Evolutionary conservation across 2,797 vertebrate species (phyloP).

Genomic region (Uromys caudimaculatus): DNA sequence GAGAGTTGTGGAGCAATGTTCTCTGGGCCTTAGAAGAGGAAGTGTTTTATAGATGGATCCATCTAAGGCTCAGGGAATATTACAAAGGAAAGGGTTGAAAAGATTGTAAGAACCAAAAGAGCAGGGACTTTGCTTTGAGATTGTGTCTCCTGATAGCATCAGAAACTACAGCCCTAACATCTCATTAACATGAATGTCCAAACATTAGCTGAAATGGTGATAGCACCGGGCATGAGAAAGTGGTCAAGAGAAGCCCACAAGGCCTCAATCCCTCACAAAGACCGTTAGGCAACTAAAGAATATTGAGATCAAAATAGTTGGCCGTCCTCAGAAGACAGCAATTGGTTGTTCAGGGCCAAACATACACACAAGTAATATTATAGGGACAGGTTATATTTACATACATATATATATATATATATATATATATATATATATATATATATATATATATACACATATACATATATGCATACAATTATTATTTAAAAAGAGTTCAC

Average conservation of each 20-base stretch:
- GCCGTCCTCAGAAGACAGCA: background rate
- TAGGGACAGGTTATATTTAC: background rate
- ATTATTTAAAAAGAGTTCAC: background rate
- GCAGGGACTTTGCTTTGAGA: background rate
- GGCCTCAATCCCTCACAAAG: background rate
- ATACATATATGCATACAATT: background rate
- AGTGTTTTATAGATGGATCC: too few relatives aligned
- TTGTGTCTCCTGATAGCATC: background rate
- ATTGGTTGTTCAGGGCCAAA: background rate
- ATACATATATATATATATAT: too few relatives aligned
- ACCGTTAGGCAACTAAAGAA: too few relatives aligned
- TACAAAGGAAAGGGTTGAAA: background rate
- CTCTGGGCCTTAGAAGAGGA: too few relatives aligned
- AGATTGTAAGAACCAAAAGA: background rate
- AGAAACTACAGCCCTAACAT: background rate
- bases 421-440: too few relatives aligned
- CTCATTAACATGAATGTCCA: background rate
- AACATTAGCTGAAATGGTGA: background rate
- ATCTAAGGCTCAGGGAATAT: background rate
- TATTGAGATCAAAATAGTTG: background rate
- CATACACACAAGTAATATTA: too few relatives aligned
- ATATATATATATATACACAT: background rate
- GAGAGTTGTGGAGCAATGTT: background rate
- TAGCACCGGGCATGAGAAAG: background rate
- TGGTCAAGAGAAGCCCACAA: background rate